Conservation (phyloP, 2,797 vertebrate genomes). For the Allobates femoralis region DNA sequence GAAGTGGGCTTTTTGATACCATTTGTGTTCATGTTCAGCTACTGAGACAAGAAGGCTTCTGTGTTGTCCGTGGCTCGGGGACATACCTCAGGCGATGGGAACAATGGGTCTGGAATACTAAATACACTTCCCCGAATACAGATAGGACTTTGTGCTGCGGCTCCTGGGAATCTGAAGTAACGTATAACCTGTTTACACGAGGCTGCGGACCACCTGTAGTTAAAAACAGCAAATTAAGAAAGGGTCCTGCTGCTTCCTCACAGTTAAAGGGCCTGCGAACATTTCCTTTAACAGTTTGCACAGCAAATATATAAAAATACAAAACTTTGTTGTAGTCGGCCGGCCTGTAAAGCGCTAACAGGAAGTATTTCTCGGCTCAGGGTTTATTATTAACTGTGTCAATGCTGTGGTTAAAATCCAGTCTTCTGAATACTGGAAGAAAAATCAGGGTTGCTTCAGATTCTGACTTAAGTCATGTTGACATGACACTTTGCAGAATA, state of each 20-base stretch:
- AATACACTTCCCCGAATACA: slow-evolving; percentile 81
- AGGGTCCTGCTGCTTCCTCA: slow-evolving; percentile 85
- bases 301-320: neutral
- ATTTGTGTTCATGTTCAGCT: slow-evolving; percentile 82
- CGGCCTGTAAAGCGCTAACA: neutral
- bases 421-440: neutral
- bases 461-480: too few species aligned
- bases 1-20: slow-evolving; percentile 82
- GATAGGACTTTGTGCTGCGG: slow-evolving; percentile 78
- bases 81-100: slow-evolving; percentile 91
- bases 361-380: neutral
- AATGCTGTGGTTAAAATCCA: neutral
- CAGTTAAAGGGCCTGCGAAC: slow-evolving; percentile 69
- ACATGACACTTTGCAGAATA: too few species aligned
- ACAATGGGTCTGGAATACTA: slow-evolving; percentile 79
- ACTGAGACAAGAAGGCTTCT: slow-evolving; percentile 90
- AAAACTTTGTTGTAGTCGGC: too few species aligned
- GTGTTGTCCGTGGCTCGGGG: slow-evolving; percentile 79
- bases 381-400: neutral
- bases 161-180: slow-evolving; percentile 75
- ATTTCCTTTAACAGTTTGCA: slow-evolving; percentile 63
- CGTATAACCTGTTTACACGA: slow-evolving; percentile 87
- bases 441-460: too few species aligned
- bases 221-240: slow-evolving; percentile 91
- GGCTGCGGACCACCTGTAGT: slow-evolving; percentile 96